phyloP scores from a whole-genome alignment of 2,888 invertebrate genomes.

The Platerodrilus igneus region DNA sequence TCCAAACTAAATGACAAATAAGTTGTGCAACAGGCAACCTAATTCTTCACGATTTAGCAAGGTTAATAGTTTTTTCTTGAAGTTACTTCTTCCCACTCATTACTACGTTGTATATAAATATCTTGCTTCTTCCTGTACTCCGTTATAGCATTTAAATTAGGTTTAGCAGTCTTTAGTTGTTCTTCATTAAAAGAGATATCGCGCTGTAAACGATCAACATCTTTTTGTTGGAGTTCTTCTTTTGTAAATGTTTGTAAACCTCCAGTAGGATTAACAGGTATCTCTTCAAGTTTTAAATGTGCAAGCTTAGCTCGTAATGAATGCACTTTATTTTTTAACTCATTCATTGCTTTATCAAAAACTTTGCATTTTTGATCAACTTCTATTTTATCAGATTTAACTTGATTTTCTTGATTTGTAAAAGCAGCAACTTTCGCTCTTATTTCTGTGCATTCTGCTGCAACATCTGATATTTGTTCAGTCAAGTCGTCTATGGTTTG shows the following conservation, averaged over 20 bases:
- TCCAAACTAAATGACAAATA: too few relatives aligned
- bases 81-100: too few relatives aligned
- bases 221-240: conserved; percentile 61
- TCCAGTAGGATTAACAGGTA: conserved; percentile 49
- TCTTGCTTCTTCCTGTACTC: too few relatives aligned
- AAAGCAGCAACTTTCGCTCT: conserved; percentile 62
- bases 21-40: too few relatives aligned
- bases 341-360: conserved; percentile 55
- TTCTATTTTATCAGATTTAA: conserved; percentile 68
- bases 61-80: too few relatives aligned
- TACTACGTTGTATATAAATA: too few relatives aligned
- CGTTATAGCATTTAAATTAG: conserved; percentile 69
- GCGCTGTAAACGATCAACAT: conserved; percentile 56
- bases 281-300: conserved; percentile 51
- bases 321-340: conserved; percentile 54
- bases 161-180: conserved; percentile 60
- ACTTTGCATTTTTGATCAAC: conserved; percentile 66
- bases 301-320: conserved; percentile 51
- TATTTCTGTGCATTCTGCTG: conserved; percentile 53
- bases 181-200: conserved; percentile 57
- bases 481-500: conserved; percentile 56
- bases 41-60: too few relatives aligned
- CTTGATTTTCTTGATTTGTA: conserved; percentile 60
- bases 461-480: conserved; percentile 54
- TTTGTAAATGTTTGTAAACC: conserved; percentile 55